Evolutionary conservation across 2,888 invertebrate genomes (phyloP), one percentile per base, ranked within the genome.

Genomic region (Arrhopalites spinosus): DNA sequence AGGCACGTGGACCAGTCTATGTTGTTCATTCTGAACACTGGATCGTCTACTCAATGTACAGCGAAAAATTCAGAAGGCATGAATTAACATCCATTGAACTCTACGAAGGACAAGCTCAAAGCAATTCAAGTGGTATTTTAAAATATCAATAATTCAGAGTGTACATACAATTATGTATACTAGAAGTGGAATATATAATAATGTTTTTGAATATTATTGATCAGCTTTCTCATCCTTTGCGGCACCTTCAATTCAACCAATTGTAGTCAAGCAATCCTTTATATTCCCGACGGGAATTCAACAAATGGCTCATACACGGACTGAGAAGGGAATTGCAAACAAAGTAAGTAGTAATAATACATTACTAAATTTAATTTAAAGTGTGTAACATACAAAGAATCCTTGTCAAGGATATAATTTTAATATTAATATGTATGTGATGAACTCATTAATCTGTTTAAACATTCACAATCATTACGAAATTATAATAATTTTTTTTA

Each of bases 11-110:
- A 13, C 93, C 96, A 2, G 88, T 97, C 23, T 92, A 93, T 84
- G 88, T 95, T 69, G 92, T 98, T 17, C 98, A 98, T 87, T 93
- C 96, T 0, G 99, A 99, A 87, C 96, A 99, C 88, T 97, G 96
- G 93, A 86, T 98, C 66, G 93, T 96, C 80, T 98, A 98, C 86
- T 89, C 93, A 50, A 97, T 94, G 86, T 94, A 92, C 87, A 98
- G 93, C 86, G 96, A 97, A 84, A 95, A 96, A 86, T 93, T 92
- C 82, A 90, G 98, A 50, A 90, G 99, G 72, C 92, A 92, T 17
- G 99, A 99, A 88, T 89, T 99, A 75, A 93, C 94, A 0, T 92
- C 96, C 0, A 88, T 98, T 83, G 99, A 99, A 88, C 87, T 99
- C 79, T 99, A 96, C 86, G 98, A 98, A 86, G 98, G 98, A 59